A percentile compares a stretch with the other conserved stretches of the same genome.
Conservation (phyloP, 2,113 vertebrate genomes). For the Bubo blakistoni region DNA sequence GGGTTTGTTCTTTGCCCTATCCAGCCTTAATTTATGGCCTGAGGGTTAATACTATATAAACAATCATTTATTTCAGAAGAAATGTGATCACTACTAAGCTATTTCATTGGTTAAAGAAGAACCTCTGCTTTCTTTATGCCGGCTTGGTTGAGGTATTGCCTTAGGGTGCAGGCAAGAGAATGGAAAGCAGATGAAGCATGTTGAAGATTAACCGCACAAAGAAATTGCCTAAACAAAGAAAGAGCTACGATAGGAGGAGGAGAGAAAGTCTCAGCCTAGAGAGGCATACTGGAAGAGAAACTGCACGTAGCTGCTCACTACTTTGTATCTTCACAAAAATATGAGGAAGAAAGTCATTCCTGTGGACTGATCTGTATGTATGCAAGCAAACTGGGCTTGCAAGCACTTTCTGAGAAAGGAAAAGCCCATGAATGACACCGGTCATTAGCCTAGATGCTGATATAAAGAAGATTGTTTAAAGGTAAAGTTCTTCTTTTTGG, state of each 20-base stretch:
- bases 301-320: neutral
- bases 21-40: neutral
- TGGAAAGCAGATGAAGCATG: slow-evolving; percentile 41
- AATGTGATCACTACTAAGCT: neutral
- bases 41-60: neutral
- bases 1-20: neutral
- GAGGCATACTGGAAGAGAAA: neutral
- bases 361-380: neutral
- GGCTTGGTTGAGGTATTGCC: slow-evolving; percentile 27
- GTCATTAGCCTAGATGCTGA: neutral
- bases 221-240: slow-evolving; percentile 18
- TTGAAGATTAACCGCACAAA: slow-evolving; percentile 37
- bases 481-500: neutral
- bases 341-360: neutral
- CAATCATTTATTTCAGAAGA: slow-evolving; percentile 5
- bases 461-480: neutral
- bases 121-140: slow-evolving; percentile 14
- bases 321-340: neutral
- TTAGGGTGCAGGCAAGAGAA: slow-evolving; percentile 7
- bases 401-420: neutral
- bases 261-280: neutral
- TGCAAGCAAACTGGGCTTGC: neutral
- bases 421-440: neutral
- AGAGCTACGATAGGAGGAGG: neutral
- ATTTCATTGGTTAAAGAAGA: neutral